Evolutionary conservation across 2,113 vertebrate genomes (phyloP).

Genomic region (human (Homo sapiens)): DNA sequence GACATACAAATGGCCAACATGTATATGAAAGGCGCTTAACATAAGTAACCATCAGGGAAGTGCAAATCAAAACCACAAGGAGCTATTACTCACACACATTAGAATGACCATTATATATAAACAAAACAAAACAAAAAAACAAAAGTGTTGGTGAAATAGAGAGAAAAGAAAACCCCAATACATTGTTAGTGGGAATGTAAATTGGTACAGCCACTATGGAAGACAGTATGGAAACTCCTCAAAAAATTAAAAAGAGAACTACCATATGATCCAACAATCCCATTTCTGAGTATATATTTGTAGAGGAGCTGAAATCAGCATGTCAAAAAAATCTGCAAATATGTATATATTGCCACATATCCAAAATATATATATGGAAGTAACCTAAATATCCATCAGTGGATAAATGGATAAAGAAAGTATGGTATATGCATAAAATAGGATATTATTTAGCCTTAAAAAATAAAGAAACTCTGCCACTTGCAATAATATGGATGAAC

Average conservation of each 20-base stretch:
- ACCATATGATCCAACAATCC: neutral
- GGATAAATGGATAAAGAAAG: neutral
- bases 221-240: neutral
- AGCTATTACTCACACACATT: neutral
- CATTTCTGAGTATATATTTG: neutral
- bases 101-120: neutral
- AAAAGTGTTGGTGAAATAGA: neutral
- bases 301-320: neutral
- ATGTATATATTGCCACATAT: neutral
- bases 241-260: neutral
- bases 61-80: neutral
- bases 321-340: neutral
- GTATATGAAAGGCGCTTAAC: neutral
- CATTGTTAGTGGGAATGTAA: neutral
- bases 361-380: neutral
- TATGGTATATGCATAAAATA: neutral
- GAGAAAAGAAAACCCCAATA: neutral
- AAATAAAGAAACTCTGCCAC: neutral
- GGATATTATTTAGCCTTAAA: neutral
- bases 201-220: neutral
- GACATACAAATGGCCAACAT: neutral
- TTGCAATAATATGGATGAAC: neutral
- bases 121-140: neutral
- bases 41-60: neutral
- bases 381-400: neutral